Percentiles rank a stretch among this genome's conserved stretches.
These are phyloP conservation scores for Siphamia tubifer DNA, from an alignment of 2,113 vertebrate species.

Conservation along the genomic window DNA sequence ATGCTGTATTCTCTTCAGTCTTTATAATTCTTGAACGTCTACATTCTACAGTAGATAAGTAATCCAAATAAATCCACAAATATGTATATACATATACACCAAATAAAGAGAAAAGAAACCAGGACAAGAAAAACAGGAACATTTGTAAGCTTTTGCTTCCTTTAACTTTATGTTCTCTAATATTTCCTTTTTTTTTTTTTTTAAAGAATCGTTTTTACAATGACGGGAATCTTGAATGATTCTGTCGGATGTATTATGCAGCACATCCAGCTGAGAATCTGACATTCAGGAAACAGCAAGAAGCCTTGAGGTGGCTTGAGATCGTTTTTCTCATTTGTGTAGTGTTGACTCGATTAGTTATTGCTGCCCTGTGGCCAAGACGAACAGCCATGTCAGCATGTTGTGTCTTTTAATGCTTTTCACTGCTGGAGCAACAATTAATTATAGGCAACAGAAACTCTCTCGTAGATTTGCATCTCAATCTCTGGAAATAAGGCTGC, in stretches of 20 bases:
- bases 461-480: neutral
- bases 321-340: neutral
- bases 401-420: neutral
- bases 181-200: too few species aligned
- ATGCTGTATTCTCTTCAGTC: too few species aligned
- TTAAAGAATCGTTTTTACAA: too few species aligned
- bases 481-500: neutral
- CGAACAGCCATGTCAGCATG: neutral
- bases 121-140: too few species aligned
- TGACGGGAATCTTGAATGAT: too few species aligned
- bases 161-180: too few species aligned
- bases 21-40: too few species aligned
- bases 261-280: constrained; percentile 24
- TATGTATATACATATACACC: too few species aligned
- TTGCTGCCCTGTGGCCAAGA: neutral
- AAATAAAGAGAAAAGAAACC: too few species aligned
- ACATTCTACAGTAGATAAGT: too few species aligned
- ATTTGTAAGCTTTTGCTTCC: too few species aligned
- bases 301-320: neutral
- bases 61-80: too few species aligned
- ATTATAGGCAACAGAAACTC: neutral
- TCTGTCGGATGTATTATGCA: neutral
- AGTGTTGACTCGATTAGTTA: constrained; percentile 3
- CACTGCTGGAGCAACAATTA: neutral
- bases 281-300: constrained; percentile 46